Base-by-base conservation (phyloP, 2,113 vertebrate species). In the Macquaria australasica region DNA sequence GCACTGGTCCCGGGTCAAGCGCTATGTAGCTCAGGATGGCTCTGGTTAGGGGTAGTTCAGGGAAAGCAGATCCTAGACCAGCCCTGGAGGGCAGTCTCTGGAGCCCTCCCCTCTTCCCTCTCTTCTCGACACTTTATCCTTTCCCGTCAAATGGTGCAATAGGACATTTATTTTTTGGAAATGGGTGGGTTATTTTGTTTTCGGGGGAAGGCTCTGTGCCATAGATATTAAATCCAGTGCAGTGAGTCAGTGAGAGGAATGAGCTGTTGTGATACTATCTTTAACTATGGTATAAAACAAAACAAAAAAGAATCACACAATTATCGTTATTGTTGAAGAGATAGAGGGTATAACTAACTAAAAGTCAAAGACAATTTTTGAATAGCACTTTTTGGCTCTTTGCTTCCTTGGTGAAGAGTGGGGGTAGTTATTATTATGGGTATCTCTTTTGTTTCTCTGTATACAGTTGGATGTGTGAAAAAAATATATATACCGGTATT, bases 321-420 rank as follows among this genome's bases (percentile, higher is more conserved):
- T 92, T 93, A 81, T 92, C 87, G 90, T 92, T 88, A 87, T 93
- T 90, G 91, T 95, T 89, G 88, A 95, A 95, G 83, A 95, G 90
- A 93, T 92, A 94, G 87, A 93, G 90, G 91, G 93, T 91, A 90
- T 94, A 95, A 92, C 91, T 93, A 94, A 96, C 91, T 95, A 93
- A 95, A 95, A 95, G 93, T 91, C 84, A 93, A 92, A 91, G 94
- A 94, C 90, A 90, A 91, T 80, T 94, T 93, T 96, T 94, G 88
- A 95, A 95, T 96, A 96, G 96, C 95, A 96, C 95, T 95, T 96
- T 95, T 95, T 94, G 93, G 92, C 94, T 96, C 95, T 96, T 95
- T 94, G 94, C 94, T 93, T 94, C 88, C 93, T 92, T 48, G 80
- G 92, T 88, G 86, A 93, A 94, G 94, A 96, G 94, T 88, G 85